A percentile compares a stretch with the other conserved stretches of the same genome.
Evolutionary conservation across 2,113 vertebrate genomes (phyloP).

Genomic region (Tyrannus savana): DNA sequence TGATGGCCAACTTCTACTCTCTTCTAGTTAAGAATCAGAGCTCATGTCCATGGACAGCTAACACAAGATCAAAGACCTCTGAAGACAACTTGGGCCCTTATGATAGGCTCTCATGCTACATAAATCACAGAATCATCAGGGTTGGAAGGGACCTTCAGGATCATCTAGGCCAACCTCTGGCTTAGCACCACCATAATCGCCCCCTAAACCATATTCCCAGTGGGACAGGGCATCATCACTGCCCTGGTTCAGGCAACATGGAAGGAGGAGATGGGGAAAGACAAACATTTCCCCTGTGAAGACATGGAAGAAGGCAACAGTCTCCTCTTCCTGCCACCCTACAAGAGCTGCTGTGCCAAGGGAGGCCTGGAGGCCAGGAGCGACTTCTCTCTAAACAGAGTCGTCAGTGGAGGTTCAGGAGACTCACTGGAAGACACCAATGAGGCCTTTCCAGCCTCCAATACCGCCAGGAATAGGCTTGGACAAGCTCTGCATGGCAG

Average conservation of each 20-base stretch:
- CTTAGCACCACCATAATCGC: neutral
- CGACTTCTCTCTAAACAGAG: neutral
- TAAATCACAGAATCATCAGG: neutral
- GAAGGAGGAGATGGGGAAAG: neutral
- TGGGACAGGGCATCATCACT: neutral
- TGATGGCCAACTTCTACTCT: neutral
- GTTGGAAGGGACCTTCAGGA: neutral
- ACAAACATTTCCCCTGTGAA: accelerated
- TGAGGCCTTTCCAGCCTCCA: neutral
- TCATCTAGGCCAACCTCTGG: neutral
- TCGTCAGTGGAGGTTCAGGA: neutral
- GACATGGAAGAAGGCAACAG: neutral
- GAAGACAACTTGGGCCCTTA: neutral
- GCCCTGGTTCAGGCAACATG: accelerated
- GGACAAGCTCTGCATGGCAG: neutral
- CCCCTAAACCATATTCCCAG: neutral
- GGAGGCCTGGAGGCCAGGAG: neutral
- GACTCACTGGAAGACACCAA: neutral
- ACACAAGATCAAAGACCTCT: neutral
- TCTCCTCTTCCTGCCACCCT: neutral
- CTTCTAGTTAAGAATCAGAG: neutral
- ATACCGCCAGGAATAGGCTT: neutral
- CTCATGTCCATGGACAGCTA: neutral
- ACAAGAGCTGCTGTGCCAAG: neutral
- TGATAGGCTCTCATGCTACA: neutral